Percentiles rank a stretch among this genome's conserved stretches.
phyloP scores from a whole-genome alignment of 1,140 invertebrate species.

The Frieseomelitta varia region DNA sequence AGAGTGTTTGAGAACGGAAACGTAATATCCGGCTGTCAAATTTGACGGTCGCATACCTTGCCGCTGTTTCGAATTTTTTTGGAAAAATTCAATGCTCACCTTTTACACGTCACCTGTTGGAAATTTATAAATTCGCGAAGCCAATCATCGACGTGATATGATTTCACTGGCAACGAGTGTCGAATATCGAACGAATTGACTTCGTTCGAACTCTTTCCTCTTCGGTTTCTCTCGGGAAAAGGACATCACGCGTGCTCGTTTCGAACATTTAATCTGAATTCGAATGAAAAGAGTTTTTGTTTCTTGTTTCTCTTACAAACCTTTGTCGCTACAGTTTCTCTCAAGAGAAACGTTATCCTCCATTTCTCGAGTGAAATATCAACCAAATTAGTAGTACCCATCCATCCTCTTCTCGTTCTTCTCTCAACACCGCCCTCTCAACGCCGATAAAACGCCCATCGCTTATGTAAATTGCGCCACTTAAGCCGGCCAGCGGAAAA shows the following conservation, averaged over 20 bases:
- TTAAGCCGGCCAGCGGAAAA: constrained; percentile 2
- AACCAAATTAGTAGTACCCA: too few species aligned
- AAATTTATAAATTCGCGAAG: not conserved
- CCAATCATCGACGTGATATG: not conserved
- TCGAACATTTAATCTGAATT: too few species aligned
- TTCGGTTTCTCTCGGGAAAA: not conserved
- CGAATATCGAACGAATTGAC: not conserved
- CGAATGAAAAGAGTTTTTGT: too few species aligned
- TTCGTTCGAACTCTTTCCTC: not conserved
- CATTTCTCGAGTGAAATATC: not conserved
- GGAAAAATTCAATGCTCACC: not conserved
- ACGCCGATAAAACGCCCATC: too few species aligned
- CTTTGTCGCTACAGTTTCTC: too few species aligned
- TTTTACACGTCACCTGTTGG: not conserved
- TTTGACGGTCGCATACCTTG: not conserved
- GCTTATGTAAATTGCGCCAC: not conserved
- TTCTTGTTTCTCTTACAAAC: too few species aligned
- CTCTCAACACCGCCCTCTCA: not conserved
- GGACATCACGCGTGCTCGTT: too few species aligned
- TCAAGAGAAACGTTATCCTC: too few species aligned
- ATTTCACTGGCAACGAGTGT: not conserved
- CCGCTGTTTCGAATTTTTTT: not conserved
- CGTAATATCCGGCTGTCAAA: not conserved
- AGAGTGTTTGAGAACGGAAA: not conserved
- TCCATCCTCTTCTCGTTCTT: too few species aligned